Base-by-base conservation (phyloP, 2,888 invertebrate genomes). In the Drosophila peninsularis region DNA sequence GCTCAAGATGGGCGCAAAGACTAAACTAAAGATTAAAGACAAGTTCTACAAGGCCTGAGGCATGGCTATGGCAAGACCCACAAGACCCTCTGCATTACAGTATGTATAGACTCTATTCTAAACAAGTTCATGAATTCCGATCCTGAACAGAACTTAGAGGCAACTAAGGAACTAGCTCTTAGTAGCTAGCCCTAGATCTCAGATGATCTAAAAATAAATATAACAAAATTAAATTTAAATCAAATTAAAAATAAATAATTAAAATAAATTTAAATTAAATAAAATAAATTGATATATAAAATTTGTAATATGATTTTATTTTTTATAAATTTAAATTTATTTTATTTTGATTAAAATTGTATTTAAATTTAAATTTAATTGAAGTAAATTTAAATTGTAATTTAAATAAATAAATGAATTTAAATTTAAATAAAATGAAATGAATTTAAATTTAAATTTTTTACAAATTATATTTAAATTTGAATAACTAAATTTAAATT, bases 1-100 rank as follows among this genome's bases (percentile, higher is more conserved):
- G 45, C 17, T 30, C n/a, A 47, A 30, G 45, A 45, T 45, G 45
- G 45, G 45, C 45, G n/a, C 5, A 27, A 30, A 11, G 17, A 45
- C 45, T n/a, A 27, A 24, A 24, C 44, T 14, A 44, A 27, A 37
- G 11, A 27, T n/a, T 7, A 6, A 7, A 6, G 21, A 42, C 3
- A 41, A 11, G 19, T 41, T 19, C 41, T 19, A 19, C 6, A 41
- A 6, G 42, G 14, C 14, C 42, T n/a, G n/a, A 5, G 24, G 14
- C 21, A 13, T 42, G 13, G 21, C 42, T 21, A 21, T 42, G 21
- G 21, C 13, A 7, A 19, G 2, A 10, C 9, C n/a, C 14, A 17
- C 11, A 2, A 41, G 10, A 42, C 42, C 21, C 21, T 14, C 6
- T 3, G 42, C 21, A 24, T 14, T 19, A 7, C 6, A 13, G 19